Evolutionary conservation across 2,797 vertebrate genomes (phyloP).

Genomic region (Melanotaenia parkinsoni): DNA sequence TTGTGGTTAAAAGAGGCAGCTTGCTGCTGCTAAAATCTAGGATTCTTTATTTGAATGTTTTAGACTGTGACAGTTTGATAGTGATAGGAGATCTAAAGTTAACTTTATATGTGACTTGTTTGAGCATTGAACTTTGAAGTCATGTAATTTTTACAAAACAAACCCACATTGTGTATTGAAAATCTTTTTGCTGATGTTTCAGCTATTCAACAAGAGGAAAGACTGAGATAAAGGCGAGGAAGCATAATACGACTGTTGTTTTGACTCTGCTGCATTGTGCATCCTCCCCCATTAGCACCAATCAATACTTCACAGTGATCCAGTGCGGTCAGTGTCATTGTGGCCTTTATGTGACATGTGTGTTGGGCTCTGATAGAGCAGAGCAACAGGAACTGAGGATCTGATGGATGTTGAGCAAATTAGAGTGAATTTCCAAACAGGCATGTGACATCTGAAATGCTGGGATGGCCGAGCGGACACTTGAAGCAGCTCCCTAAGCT

Average conservation of each 20-base stretch:
- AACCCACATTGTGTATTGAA: no score
- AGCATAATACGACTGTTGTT: neutral
- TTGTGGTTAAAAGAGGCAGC: neutral
- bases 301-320: constrained; percentile 10
- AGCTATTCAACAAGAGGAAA: neutral
- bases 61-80: no score
- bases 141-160: no score
- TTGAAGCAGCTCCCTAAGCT: neutral
- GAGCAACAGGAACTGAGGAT: constrained; percentile 2
- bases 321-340: constrained; percentile 1
- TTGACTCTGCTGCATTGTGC: neutral
- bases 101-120: no score
- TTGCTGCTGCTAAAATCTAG: no score
- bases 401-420: constrained; percentile 41
- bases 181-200: neutral
- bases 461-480: constrained; percentile 3
- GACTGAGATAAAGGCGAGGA: neutral
- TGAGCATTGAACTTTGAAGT: no score
- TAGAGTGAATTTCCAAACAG: constrained; percentile 34
- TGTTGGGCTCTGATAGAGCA: neutral
- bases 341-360: constrained; percentile 1
- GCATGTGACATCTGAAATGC: constrained; percentile 32
- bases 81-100: no score
- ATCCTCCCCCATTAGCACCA: neutral
- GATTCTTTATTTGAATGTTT: no score